Percentiles rank a stretch among this genome's conserved stretches.
Evolutionary conservation across 2,113 vertebrate species (phyloP).

Genomic region (Antechinus flavipes): DNA sequence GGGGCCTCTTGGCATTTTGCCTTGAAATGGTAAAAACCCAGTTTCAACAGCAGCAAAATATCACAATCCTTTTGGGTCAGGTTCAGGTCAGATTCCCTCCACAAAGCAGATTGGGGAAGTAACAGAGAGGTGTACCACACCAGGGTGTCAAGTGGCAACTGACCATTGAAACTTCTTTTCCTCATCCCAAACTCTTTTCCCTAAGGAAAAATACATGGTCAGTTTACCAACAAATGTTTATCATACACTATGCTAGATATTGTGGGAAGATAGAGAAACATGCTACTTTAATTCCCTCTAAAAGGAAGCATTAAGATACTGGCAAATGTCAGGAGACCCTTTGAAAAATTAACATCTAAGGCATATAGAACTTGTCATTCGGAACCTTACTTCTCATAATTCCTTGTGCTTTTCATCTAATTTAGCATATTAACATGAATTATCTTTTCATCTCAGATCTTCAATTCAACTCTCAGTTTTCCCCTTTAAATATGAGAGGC

Average conservation of each 20-base stretch:
- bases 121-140: conserved; percentile 11
- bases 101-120: conserved; percentile 23
- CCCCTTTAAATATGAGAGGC: neutral
- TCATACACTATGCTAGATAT: neutral
- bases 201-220: conserved; percentile 22
- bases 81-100: neutral
- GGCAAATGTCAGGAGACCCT: neutral
- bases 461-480: neutral
- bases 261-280: neutral
- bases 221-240: neutral
- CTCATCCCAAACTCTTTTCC: conserved; percentile 24
- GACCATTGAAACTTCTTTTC: conserved; percentile 27
- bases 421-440: neutral
- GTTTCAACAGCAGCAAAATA: neutral
- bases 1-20: neutral
- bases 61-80: conserved; percentile 41
- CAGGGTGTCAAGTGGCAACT: conserved; percentile 18
- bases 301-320: neutral
- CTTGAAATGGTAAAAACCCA: neutral
- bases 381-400: neutral
- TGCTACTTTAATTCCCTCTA: too few relatives aligned
- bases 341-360: neutral
- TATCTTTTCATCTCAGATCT: neutral
- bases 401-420: neutral
- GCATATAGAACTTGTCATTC: neutral